Evolutionary conservation across 2,113 vertebrate species (phyloP).

Genomic region (Lanius collurio): DNA sequence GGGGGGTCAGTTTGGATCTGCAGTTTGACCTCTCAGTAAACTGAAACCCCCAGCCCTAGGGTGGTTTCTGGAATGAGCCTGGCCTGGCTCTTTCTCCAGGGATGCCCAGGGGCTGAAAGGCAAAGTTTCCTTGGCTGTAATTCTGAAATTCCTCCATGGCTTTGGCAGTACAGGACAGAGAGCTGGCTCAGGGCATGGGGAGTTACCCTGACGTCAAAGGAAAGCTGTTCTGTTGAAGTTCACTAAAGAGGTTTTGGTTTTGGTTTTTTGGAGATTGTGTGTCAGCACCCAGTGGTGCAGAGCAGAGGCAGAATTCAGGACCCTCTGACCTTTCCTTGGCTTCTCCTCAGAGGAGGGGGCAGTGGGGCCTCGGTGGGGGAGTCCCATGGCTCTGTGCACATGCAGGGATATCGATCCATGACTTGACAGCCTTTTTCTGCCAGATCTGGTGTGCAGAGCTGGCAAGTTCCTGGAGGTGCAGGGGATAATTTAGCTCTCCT

Average conservation of each 20-base stretch:
- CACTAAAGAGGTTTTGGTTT: background rate
- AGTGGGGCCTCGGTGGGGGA: accelerated
- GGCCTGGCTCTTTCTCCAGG: background rate
- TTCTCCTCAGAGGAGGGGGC: background rate
- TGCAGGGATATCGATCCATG: background rate
- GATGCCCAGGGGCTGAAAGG: background rate
- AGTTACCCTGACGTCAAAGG: background rate
- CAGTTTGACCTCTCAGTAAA: background rate
- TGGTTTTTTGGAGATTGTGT: background rate
- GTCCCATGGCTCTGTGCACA: background rate
- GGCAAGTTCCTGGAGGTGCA: background rate
- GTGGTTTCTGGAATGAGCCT: background rate
- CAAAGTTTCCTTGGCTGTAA: background rate
- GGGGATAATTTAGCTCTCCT: background rate
- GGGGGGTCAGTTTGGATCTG: background rate
- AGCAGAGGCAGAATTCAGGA: background rate
- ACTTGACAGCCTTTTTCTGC: background rate
- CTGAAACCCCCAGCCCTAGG: background rate
- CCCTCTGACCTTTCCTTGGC: background rate
- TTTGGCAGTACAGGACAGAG: background rate
- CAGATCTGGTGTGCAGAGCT: background rate
- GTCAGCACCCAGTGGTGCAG: background rate
- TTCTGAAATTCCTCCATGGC: background rate
- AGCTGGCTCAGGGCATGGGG: background rate
- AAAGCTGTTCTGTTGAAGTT: background rate